A percentile compares a stretch with the other conserved stretches of the same genome.
Evolutionary conservation across 2,888 invertebrate species (phyloP).

Genomic region (Microchrysa polita): DNA sequence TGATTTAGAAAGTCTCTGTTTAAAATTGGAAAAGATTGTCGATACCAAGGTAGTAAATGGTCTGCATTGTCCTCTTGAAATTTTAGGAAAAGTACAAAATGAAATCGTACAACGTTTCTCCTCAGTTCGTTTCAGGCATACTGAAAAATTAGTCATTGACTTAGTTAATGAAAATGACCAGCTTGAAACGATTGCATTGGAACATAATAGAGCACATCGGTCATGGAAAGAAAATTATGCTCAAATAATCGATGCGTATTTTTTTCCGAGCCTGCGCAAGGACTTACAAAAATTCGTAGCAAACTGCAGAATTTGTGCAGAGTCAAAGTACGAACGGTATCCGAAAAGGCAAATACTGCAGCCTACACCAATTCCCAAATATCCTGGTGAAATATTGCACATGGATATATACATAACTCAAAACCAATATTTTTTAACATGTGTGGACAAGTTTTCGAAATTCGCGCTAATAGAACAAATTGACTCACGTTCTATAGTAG

Average conservation of each 20-base stretch:
- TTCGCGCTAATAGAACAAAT: conserved; percentile 13
- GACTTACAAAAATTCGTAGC: background rate
- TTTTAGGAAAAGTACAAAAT: background rate
- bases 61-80: background rate
- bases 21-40: background rate
- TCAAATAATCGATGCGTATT: background rate
- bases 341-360: conserved; percentile 9
- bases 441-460: conserved; percentile 1
- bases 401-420: background rate
- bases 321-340: background rate
- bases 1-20: background rate
- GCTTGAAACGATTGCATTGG: background rate
- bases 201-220: conserved; percentile 8
- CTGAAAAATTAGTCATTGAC: background rate
- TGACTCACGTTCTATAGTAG: background rate
- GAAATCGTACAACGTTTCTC: background rate
- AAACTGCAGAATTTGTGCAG: background rate
- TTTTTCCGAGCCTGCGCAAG: background rate
- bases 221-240: background rate
- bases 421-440: background rate
- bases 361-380: background rate
- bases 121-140: background rate
- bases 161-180: background rate
- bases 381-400: conserved; percentile 5
- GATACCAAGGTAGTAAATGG: background rate